These are phyloP conservation scores for Climacteris rufus DNA, from an alignment of 2,113 vertebrate species.

Conservation along the genomic window DNA sequence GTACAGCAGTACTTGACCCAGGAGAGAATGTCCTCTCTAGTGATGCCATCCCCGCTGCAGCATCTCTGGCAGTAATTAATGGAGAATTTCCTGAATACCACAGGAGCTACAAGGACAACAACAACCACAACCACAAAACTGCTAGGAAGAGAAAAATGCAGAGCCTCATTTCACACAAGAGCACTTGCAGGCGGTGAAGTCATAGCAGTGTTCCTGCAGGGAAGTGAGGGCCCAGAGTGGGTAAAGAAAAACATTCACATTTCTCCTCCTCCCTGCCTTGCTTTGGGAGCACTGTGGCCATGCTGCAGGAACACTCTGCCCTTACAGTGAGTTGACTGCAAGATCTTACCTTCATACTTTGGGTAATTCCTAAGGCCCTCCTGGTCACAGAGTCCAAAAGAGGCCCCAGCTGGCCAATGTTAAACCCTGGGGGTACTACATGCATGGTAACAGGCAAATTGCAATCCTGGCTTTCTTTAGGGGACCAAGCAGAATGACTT, in stretches of 20 bases:
- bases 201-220: background rate
- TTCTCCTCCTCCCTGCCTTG: background rate
- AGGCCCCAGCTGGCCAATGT: background rate
- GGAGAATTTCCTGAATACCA: background rate
- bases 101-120: background rate
- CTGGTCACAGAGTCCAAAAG: background rate
- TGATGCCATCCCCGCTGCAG: background rate
- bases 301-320: background rate
- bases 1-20: background rate
- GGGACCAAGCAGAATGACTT: background rate
- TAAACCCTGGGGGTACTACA: background rate
- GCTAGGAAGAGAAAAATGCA: background rate
- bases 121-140: background rate
- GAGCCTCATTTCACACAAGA: background rate
- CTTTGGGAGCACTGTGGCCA: background rate
- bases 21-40: background rate
- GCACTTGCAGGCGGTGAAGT: background rate
- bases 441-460: background rate
- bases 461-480: background rate
- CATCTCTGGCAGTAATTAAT: background rate
- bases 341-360: background rate
- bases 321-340: background rate
- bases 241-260: background rate
- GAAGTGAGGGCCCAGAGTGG: background rate
- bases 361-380: background rate